A percentile compares a stretch with the other conserved stretches of the same genome.
These are phyloP conservation scores for Denticeps clupeoides DNA, from an alignment of 2,797 vertebrate genomes.

Conservation along the genomic window DNA sequence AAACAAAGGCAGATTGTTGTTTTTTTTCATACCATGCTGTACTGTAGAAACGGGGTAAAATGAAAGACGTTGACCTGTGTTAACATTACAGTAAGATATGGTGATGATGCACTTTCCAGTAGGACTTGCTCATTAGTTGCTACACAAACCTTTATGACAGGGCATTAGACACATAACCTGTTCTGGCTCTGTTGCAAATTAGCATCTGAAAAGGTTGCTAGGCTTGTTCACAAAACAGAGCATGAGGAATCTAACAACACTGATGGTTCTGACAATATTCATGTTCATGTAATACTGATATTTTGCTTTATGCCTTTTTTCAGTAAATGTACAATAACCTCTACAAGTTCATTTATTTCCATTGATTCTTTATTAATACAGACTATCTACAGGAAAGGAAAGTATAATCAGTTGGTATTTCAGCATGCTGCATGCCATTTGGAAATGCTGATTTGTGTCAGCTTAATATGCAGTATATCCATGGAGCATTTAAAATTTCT, in stretches of 20 bases:
- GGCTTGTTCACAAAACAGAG: too few relatives aligned
- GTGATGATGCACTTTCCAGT: neutral
- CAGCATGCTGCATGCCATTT: neutral
- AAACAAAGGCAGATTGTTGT: too few relatives aligned
- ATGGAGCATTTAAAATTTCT: too few relatives aligned
- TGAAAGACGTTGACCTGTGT: too few relatives aligned
- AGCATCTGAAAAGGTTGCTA: too few relatives aligned
- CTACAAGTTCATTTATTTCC: neutral
- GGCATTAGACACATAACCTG: slow-evolving; percentile 39
- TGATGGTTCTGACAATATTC: too few relatives aligned
- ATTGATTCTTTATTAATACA: neutral
- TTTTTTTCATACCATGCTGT: neutral
- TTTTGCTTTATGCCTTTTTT: too few relatives aligned
- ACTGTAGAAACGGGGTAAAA: neutral
- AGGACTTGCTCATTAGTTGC: neutral
- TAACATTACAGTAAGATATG: too few relatives aligned
- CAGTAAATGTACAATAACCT: too few relatives aligned
- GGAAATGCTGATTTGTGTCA: neutral
- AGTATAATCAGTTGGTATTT: neutral
- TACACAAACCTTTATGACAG: slow-evolving; percentile 21
- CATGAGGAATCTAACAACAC: too few relatives aligned
- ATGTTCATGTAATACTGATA: too few relatives aligned
- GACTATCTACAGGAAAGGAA: neutral
- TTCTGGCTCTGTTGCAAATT: too few relatives aligned
- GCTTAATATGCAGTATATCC: neutral